Conservation (phyloP, 2,888 invertebrate genomes). For the Campoletis raptor region DNA sequence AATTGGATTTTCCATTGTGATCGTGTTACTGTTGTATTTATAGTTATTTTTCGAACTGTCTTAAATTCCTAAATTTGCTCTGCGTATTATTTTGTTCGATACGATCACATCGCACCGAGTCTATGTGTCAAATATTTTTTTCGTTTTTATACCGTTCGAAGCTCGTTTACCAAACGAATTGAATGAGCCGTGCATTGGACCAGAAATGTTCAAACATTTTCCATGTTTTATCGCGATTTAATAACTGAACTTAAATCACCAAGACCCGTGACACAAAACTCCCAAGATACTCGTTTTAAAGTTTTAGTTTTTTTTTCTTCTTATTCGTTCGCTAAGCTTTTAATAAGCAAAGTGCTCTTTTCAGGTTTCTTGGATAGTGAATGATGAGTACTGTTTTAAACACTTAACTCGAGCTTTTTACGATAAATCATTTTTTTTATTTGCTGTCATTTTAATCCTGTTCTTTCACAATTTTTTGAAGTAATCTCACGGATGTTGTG, state of each 20-base stretch:
- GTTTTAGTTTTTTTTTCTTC: neutral
- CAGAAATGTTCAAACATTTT: neutral
- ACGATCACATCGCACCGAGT: too few species aligned
- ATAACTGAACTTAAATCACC: slow-evolving; percentile 12
- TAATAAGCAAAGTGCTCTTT: slow-evolving; percentile 12
- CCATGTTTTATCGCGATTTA: neutral
- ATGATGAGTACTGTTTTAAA: neutral
- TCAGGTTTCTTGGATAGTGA: neutral
- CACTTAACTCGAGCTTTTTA: neutral
- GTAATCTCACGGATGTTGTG: too few species aligned
- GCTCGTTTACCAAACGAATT: too few species aligned
- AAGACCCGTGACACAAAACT: slow-evolving; percentile 1
- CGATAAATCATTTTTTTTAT: neutral
- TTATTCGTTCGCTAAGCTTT: neutral
- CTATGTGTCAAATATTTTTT: too few species aligned
- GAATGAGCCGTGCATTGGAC: neutral
- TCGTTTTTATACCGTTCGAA: too few species aligned
- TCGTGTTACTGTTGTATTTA: too few species aligned
- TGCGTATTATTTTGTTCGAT: too few species aligned
- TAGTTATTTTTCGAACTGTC: neutral
- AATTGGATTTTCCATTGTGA: neutral
- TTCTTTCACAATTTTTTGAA: neutral
- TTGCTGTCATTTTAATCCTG: neutral
- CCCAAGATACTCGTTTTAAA: slow-evolving; percentile 6
- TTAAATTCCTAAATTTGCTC: too few species aligned